phyloP scores from a whole-genome alignment of 2,113 vertebrate genomes.

The Labeo catla region DNA sequence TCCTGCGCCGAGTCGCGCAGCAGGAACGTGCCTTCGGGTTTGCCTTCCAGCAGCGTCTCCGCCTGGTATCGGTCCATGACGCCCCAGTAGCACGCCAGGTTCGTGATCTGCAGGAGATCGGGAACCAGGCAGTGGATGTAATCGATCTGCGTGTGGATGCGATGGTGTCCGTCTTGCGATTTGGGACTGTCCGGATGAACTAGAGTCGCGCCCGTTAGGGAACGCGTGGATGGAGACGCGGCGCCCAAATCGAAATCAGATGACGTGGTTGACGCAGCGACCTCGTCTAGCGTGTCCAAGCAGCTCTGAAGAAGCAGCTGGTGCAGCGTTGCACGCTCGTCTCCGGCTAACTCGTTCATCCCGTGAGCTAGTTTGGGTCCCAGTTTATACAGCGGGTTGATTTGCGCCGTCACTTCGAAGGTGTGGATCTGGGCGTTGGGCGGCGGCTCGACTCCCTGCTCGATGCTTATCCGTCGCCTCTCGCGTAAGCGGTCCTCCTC shows the following conservation, averaged over 20 bases:
- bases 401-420: slow-evolving; percentile 80
- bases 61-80: slow-evolving; percentile 85
- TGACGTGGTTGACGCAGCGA: slow-evolving; percentile 64
- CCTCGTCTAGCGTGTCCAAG: slow-evolving; percentile 79
- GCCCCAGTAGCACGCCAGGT: slow-evolving; percentile 84
- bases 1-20: slow-evolving; percentile 85
- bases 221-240: slow-evolving; percentile 47
- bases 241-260: slow-evolving; percentile 34
- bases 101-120: slow-evolving; percentile 80
- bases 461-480: slow-evolving; percentile 83
- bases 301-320: slow-evolving; percentile 78
- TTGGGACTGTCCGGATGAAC: slow-evolving; percentile 60
- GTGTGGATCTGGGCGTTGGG: slow-evolving; percentile 84
- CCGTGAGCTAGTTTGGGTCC: slow-evolving; percentile 82
- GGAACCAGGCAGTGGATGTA: slow-evolving; percentile 85
- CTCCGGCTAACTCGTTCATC: slow-evolving; percentile 76
- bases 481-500: slow-evolving; percentile 81
- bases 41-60: slow-evolving; percentile 79
- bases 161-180: slow-evolving; percentile 70
- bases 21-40: slow-evolving; percentile 83
- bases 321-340: slow-evolving; percentile 66
- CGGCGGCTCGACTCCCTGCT: slow-evolving; percentile 83
- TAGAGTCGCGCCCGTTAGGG: not conserved
- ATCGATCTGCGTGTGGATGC: slow-evolving; percentile 82
- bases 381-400: slow-evolving; percentile 80